phyloP scores from a whole-genome alignment of 2,888 invertebrate species.

The Drosophila falleni region DNA sequence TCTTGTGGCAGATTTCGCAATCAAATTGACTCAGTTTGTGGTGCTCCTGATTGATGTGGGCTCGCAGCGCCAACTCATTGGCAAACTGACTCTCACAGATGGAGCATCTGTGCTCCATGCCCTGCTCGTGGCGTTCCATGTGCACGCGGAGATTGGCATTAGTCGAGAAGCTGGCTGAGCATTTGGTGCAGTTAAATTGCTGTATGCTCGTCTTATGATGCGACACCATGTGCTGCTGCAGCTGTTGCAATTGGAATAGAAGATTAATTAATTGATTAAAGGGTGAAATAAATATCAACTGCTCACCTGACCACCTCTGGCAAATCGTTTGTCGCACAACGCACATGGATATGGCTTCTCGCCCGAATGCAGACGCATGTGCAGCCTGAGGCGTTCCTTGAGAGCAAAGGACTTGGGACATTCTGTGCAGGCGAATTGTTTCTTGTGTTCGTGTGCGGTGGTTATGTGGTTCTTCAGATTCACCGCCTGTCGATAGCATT shows the following conservation, averaged over 20 bases:
- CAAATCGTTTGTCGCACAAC: conserved; percentile 89
- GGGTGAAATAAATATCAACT: background rate
- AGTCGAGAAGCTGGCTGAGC: conserved; percentile 90
- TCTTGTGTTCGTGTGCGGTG: conserved; percentile 82
- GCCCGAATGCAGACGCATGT: conserved; percentile 91
- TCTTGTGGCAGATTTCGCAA: conserved; percentile 93
- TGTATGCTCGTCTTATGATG: conserved; percentile 88
- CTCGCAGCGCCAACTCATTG: conserved; percentile 89
- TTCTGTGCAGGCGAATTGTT: conserved; percentile 89
- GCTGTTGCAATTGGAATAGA: conserved; percentile 51
- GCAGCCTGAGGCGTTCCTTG: conserved; percentile 91
- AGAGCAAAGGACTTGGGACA: conserved; percentile 92
- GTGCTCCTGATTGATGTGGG: conserved; percentile 92
- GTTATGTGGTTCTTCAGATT: conserved; percentile 88
- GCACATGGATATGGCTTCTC: conserved; percentile 89
- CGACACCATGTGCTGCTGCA: conserved; percentile 89
- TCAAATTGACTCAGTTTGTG: conserved; percentile 90
- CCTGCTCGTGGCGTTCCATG: conserved; percentile 90
- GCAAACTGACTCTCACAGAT: conserved; percentile 93
- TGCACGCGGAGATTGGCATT: conserved; percentile 88
- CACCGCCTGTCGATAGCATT: conserved; percentile 88
- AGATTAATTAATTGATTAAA: background rate
- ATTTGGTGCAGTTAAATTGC: conserved; percentile 90
- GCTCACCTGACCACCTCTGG: conserved; percentile 90
- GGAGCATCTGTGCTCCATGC: conserved; percentile 91